Conservation (phyloP, 2,888 invertebrate genomes). For the Amaurobius ferox region DNA sequence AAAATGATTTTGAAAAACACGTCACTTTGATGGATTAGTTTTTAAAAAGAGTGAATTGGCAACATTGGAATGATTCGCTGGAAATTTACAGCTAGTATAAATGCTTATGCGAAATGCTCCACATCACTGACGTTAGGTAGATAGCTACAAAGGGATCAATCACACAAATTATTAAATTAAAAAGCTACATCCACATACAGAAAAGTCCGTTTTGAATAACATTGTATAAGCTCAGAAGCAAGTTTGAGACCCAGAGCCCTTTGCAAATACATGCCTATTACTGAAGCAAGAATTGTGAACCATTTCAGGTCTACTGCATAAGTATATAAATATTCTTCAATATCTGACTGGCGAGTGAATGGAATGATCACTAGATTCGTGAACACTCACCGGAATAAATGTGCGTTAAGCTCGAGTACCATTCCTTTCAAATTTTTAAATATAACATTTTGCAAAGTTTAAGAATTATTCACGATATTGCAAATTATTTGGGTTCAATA, state of each 20-base stretch:
- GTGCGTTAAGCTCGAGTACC: constrained; percentile 66
- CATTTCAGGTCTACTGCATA: not conserved
- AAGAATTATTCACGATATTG: not conserved
- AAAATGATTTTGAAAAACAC: too few species aligned
- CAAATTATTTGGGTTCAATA: not conserved
- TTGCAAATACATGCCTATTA: not conserved
- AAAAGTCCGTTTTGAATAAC: not conserved
- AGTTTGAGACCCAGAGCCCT: constrained; percentile 64
- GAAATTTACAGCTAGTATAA: too few species aligned
- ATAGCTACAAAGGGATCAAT: too few species aligned
- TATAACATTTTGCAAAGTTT: not conserved
- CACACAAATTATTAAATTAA: too few species aligned
- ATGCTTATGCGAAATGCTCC: too few species aligned
- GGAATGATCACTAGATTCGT: constrained; percentile 57
- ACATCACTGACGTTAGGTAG: too few species aligned
- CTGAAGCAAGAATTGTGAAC: not conserved
- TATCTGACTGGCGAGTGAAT: constrained; percentile 27
- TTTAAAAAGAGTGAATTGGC: too few species aligned
- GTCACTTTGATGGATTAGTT: too few species aligned
- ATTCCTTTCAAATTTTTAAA: not conserved
- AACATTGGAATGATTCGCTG: too few species aligned
- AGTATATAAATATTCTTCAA: not conserved
- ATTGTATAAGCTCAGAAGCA: constrained; percentile 49
- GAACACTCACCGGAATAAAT: constrained; percentile 64
- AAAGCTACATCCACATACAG: too few species aligned